These are phyloP conservation scores for Lochmaea crataegi DNA, from an alignment of 2,888 invertebrate genomes.

Conservation along the genomic window DNA sequence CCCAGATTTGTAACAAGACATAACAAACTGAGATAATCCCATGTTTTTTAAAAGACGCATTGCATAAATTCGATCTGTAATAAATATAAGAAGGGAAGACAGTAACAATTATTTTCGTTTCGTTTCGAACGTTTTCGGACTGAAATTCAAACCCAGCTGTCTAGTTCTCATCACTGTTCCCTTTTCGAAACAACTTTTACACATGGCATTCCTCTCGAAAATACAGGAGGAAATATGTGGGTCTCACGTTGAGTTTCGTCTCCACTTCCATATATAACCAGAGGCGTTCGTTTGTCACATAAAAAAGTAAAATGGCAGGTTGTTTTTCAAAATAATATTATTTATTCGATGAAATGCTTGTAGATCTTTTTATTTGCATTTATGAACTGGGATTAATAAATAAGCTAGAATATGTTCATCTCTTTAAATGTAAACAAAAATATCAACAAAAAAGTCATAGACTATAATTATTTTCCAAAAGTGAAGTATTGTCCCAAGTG, in stretches of 20 bases:
- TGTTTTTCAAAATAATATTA: background rate
- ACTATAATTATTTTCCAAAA: too few species aligned
- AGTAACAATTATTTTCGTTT: slow-evolving; percentile 57
- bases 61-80: slow-evolving; percentile 39
- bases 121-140: slow-evolving; percentile 51
- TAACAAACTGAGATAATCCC: slow-evolving; percentile 28
- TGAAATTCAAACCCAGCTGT: slow-evolving; percentile 61
- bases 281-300: slow-evolving; percentile 20
- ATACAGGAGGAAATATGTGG: slow-evolving; percentile 52
- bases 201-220: slow-evolving; percentile 52
- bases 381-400: too few species aligned
- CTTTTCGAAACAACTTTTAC: slow-evolving; percentile 46
- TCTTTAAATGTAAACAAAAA: too few species aligned
- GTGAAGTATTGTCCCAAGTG: too few species aligned
- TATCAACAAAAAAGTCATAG: too few species aligned
- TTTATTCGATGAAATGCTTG: background rate
- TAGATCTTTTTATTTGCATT: too few species aligned
- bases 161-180: slow-evolving; percentile 63
- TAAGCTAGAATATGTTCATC: too few species aligned
- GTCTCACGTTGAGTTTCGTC: slow-evolving; percentile 44
- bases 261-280: slow-evolving; percentile 26
- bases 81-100: slow-evolving; percentile 38
- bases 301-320: background rate
- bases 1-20: slow-evolving; percentile 12
- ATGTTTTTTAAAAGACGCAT: slow-evolving; percentile 38